phyloP scores from a whole-genome alignment of 2,797 vertebrate species.

The Microctenopoma stevenorrisi region DNA sequence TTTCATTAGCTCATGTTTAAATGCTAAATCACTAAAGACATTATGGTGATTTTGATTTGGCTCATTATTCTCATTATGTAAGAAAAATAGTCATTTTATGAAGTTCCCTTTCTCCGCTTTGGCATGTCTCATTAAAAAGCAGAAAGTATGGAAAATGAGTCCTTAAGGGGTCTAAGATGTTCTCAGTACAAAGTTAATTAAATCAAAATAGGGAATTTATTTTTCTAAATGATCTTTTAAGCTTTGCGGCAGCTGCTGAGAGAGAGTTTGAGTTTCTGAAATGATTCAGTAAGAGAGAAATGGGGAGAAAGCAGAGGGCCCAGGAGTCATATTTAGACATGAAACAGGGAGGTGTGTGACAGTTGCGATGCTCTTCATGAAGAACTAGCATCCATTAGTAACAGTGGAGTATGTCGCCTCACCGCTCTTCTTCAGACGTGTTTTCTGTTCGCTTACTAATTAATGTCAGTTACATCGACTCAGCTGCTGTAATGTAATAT shows the following conservation, averaged over 20 bases:
- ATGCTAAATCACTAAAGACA: not conserved
- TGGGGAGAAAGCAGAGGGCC: conserved; percentile 19
- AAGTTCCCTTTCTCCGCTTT: conserved; percentile 34
- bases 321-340: conserved; percentile 54
- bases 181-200: conserved; percentile 55
- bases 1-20: not conserved
- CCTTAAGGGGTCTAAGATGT: conserved; percentile 28
- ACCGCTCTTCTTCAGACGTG: conserved; percentile 39
- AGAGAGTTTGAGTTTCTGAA: conserved; percentile 43
- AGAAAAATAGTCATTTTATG: not conserved
- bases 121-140: not conserved
- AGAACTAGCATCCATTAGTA: conserved; percentile 43
- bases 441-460: conserved; percentile 49
- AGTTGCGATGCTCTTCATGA: conserved; percentile 28
- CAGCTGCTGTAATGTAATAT: not conserved
- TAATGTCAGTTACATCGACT: conserved; percentile 43
- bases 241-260: conserved; percentile 53
- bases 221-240: conserved; percentile 35
- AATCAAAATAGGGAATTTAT: conserved; percentile 49
- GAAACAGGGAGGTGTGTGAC: conserved; percentile 44
- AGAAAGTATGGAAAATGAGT: conserved; percentile 28
- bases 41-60: not conserved
- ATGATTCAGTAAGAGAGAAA: conserved; percentile 28
- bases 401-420: conserved; percentile 7
- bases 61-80: not conserved